These are phyloP conservation scores for Idaea aversata DNA, from an alignment of 2,888 invertebrate genomes.

Conservation along the genomic window DNA sequence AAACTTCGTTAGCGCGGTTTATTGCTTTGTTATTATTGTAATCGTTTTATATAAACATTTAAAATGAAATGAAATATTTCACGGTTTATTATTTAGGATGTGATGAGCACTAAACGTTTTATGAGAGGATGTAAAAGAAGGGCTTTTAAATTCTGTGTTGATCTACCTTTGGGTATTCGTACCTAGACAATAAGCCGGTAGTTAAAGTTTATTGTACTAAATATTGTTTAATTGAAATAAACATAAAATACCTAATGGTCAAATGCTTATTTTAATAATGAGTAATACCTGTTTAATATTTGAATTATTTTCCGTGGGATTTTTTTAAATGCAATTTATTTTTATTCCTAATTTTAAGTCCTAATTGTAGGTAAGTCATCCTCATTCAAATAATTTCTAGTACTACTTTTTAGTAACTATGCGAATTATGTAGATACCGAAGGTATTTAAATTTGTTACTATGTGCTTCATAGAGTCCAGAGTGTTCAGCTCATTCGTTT, in stretches of 20 bases:
- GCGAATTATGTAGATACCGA: too few relatives aligned
- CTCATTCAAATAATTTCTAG: too few relatives aligned
- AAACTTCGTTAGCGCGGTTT: slow-evolving; percentile 24
- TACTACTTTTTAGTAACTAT: too few relatives aligned
- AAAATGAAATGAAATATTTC: slow-evolving; percentile 22
- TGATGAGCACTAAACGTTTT: slow-evolving; percentile 10
- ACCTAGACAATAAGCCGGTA: slow-evolving; percentile 26
- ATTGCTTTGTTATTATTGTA: slow-evolving; percentile 30
- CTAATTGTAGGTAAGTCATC: too few relatives aligned
- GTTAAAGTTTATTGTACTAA: neutral
- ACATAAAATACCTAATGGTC: neutral
- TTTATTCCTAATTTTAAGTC: too few relatives aligned
- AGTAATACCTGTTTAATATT: too few relatives aligned
- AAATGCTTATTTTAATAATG: neutral
- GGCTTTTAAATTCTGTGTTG: neutral
- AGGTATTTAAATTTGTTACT: too few relatives aligned
- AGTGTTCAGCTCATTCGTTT: too few relatives aligned
- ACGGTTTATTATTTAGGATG: slow-evolving; percentile 20
- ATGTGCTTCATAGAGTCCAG: too few relatives aligned
- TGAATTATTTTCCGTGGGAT: too few relatives aligned
- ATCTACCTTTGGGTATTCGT: neutral
- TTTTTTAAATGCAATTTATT: too few relatives aligned
- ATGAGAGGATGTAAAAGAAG: neutral
- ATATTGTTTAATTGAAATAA: neutral
- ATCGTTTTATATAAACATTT: slow-evolving; percentile 26